Conservation (phyloP, 2,797 vertebrate species). For the Varecia variegata region DNA sequence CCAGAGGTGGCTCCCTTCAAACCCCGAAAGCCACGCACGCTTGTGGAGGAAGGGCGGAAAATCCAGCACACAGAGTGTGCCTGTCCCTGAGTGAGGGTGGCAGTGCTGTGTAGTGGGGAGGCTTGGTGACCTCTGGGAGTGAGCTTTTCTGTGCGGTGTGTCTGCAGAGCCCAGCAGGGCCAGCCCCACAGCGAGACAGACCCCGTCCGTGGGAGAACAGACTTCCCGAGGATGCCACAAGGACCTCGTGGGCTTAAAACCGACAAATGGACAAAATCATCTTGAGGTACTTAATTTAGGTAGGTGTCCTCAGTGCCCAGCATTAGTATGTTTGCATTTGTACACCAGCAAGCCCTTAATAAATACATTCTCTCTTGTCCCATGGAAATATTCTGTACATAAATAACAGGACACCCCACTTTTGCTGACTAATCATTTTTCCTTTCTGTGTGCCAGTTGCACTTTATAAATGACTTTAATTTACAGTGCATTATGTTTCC, state of each 20-base stretch:
- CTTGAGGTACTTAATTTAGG: neutral
- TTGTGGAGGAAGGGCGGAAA: neutral
- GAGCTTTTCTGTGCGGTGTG: neutral
- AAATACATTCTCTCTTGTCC: conserved; percentile 42
- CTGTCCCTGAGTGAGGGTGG: accelerated
- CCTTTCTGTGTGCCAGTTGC: conserved; percentile 56
- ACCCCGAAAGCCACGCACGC: neutral
- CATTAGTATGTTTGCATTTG: conserved; percentile 37
- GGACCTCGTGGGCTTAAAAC: neutral
- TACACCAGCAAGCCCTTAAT: conserved; percentile 21
- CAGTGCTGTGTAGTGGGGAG: neutral
- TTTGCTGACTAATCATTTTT: conserved; percentile 80
- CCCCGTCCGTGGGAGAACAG: neutral
- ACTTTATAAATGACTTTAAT: conserved; percentile 96
- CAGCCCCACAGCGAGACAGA: neutral
- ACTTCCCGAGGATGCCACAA: neutral
- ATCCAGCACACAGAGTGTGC: neutral
- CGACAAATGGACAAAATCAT: neutral
- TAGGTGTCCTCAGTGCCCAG: neutral
- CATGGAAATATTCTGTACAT: conserved; percentile 53
- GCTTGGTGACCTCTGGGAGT: neutral
- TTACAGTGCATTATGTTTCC: conserved; percentile 88
- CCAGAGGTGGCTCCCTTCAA: neutral
- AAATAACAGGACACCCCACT: conserved; percentile 63
- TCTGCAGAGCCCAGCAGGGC: neutral